These are phyloP conservation scores for Crotalus viridis DNA, from an alignment of 2,113 vertebrate genomes.

Conservation along the genomic window DNA sequence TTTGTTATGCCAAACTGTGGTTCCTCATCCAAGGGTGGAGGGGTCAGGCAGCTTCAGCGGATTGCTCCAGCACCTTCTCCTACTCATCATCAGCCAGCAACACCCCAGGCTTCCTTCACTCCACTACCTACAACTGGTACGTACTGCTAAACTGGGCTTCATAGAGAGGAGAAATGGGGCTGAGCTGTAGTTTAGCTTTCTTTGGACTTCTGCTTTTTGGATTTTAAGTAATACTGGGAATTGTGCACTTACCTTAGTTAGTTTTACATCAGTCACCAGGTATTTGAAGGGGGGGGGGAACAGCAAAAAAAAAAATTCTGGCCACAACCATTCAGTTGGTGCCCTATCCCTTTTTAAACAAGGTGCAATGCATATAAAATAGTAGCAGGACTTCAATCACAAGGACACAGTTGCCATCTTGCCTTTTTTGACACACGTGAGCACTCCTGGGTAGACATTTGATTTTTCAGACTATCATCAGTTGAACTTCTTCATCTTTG, in stretches of 20 bases:
- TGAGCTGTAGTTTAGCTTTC: not conserved
- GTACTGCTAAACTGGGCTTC: not conserved
- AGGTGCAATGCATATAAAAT: not conserved
- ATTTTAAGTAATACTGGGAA: not conserved
- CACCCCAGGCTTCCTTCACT: not conserved
- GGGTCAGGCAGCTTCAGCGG: not conserved
- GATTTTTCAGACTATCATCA: not conserved
- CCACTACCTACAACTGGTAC: constrained; percentile 3
- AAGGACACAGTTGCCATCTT: not conserved
- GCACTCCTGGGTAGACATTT: not conserved
- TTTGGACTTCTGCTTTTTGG: not conserved
- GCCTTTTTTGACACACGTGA: not conserved
- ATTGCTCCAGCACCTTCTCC: constrained; percentile 18
- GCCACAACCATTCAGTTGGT: not conserved
- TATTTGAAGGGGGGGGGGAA: not conserved
- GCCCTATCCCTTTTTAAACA: not conserved
- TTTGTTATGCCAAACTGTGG: constrained; percentile 7
- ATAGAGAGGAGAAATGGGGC: not conserved
- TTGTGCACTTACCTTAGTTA: not conserved
- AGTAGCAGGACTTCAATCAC: not conserved
- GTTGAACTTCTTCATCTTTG: not conserved
- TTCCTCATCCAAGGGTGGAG: not conserved
- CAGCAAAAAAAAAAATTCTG: not conserved
- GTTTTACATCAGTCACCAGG: not conserved
- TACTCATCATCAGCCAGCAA: not conserved